Percentiles rank a stretch among this genome's conserved stretches.
These are phyloP conservation scores for Lethocerus indicus DNA, from an alignment of 1,140 invertebrate species.

Conservation along the genomic window DNA sequence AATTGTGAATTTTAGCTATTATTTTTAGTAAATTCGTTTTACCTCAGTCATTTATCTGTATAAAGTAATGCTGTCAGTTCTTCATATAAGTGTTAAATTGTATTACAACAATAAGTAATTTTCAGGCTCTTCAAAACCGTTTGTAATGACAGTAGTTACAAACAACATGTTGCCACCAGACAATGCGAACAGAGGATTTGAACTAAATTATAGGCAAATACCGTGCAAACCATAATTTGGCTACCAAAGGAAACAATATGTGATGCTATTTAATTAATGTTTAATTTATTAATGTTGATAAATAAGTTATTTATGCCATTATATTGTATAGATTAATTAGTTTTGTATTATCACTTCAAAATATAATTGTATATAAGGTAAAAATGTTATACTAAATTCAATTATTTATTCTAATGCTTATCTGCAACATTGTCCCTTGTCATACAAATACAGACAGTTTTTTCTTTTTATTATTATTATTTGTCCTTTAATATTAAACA, in stretches of 20 bases:
- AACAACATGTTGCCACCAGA: slow-evolving; percentile 27
- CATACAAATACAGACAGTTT: no score
- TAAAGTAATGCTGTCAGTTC: no score
- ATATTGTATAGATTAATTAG: not conserved
- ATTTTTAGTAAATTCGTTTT: no score
- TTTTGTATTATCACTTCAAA: not conserved
- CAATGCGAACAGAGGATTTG: slow-evolving; percentile 53
- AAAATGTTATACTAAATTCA: no score
- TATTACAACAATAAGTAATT: slow-evolving; percentile 23
- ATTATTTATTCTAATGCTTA: no score
- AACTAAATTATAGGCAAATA: slow-evolving; percentile 44
- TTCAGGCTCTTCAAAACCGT: slow-evolving; percentile 42
- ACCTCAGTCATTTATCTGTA: no score
- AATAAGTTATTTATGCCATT: not conserved
- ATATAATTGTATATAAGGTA: not conserved
- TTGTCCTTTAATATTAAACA: no score
- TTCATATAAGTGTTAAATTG: no score
- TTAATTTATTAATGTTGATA: no score
- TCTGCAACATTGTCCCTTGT: no score
- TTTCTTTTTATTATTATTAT: no score
- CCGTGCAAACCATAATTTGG: slow-evolving; percentile 28
- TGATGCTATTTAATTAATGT: not conserved
- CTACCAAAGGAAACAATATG: not conserved
- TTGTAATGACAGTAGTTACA: slow-evolving; percentile 37
- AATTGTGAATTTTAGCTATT: no score